Conservation (phyloP, 2,797 vertebrate genomes). For the Acanthiza pusilla region DNA sequence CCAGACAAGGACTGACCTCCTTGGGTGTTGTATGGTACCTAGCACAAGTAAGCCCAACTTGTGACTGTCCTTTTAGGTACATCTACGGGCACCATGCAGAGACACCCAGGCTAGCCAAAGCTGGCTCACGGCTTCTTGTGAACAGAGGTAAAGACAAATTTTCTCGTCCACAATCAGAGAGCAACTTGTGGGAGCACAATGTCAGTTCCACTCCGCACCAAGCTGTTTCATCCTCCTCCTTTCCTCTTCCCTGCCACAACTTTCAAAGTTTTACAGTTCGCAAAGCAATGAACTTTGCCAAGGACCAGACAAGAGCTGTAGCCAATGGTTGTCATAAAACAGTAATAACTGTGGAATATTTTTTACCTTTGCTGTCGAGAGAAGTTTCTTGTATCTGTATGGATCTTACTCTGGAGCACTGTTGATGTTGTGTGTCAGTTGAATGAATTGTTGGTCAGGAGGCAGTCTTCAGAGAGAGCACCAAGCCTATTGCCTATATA, state of each 20-base stretch:
- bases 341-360: not conserved
- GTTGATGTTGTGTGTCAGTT: slow-evolving; percentile 81
- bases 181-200: not conserved
- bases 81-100: not conserved
- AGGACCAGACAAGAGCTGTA: not conserved
- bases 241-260: not conserved
- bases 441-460: slow-evolving; percentile 77
- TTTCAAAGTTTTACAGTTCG: not conserved
- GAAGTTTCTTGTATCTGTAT: not conserved
- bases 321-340: not conserved
- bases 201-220: not conserved
- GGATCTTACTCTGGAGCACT: slow-evolving; percentile 78
- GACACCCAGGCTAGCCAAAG: not conserved
- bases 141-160: not conserved
- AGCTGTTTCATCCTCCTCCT: not conserved
- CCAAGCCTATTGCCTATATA: slow-evolving; percentile 75
- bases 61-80: not conserved
- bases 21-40: too few species aligned
- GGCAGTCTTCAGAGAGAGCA: slow-evolving; percentile 72
- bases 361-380: not conserved
- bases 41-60: not conserved
- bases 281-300: not conserved
- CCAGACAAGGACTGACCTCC: not conserved
- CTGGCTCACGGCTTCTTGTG: not conserved
- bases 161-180: not conserved